Conservation (phyloP, 1,140 invertebrate genomes). For the Penaeus japonicus region DNA sequence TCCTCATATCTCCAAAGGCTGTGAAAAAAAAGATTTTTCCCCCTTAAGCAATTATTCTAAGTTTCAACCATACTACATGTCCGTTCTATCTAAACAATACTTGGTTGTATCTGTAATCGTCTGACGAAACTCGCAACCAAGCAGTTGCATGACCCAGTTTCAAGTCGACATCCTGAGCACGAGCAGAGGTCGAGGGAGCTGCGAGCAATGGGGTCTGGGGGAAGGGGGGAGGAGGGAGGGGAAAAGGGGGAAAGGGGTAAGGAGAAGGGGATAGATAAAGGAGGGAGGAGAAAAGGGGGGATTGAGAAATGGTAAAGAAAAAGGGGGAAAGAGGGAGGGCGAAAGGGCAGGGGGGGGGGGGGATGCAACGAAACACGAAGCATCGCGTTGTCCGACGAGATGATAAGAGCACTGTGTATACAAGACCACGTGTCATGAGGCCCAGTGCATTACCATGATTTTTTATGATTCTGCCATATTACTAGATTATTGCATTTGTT, state of each 20-base stretch:
- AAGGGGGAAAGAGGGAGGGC: neutral
- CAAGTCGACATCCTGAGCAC: neutral
- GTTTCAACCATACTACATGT: too few relatives aligned
- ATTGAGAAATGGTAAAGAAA: neutral
- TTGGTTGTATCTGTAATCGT: too few relatives aligned
- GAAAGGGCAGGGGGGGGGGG: neutral
- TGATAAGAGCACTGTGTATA: too few relatives aligned
- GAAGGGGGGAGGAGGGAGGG: neutral
- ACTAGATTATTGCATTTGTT: too few relatives aligned
- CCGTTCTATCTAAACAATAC: too few relatives aligned
- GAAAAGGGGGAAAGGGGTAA: neutral
- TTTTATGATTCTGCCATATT: too few relatives aligned
- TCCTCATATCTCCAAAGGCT: too few relatives aligned
- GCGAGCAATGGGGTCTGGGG: neutral
- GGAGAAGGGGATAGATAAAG: neutral
- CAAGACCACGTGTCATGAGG: neutral
- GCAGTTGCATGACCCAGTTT: neutral
- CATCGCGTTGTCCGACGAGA: too few relatives aligned
- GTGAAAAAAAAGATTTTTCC: too few relatives aligned
- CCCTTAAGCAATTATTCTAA: too few relatives aligned
- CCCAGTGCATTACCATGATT: neutral
- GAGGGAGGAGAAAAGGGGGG: neutral
- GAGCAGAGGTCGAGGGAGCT: neutral
- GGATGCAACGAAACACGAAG: too few relatives aligned
- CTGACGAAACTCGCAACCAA: neutral